Conservation (phyloP, 2,113 vertebrate species). For the Nestor notabilis region DNA sequence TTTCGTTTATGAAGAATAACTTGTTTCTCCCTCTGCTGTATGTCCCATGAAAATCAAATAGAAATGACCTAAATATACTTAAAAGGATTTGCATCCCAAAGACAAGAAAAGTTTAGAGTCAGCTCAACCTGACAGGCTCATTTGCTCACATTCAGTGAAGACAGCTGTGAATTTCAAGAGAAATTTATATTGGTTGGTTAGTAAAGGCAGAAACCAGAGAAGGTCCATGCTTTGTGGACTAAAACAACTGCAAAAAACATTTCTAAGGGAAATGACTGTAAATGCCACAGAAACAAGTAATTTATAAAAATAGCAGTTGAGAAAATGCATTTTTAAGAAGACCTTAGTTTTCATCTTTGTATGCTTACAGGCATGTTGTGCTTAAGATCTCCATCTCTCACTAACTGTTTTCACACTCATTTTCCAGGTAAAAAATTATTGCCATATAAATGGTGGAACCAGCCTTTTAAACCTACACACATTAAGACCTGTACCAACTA, state of each 20-base stretch:
- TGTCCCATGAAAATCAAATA: constrained; percentile 42
- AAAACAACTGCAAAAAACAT: constrained; percentile 8
- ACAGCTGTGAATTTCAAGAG: constrained; percentile 54
- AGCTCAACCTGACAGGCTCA: constrained; percentile 60
- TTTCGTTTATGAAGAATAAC: not conserved
- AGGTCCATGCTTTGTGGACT: not conserved
- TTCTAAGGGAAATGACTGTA: not conserved
- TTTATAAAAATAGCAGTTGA: not conserved
- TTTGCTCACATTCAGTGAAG: constrained; percentile 53
- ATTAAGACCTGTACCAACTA: not conserved
- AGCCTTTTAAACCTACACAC: not conserved
- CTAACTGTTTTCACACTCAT: not conserved
- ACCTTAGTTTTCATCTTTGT: not conserved
- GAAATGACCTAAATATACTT: constrained; percentile 58
- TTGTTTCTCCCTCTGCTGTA: not conserved
- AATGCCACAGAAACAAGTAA: not conserved
- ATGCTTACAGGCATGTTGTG: not conserved
- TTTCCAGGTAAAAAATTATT: not conserved
- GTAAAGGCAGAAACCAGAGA: constrained; percentile 12
- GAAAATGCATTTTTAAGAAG: not conserved
- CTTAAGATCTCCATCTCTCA: not conserved
- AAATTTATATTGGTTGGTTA: constrained; percentile 36
- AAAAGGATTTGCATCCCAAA: constrained; percentile 58
- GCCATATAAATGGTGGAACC: not conserved
- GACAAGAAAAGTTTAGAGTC: constrained; percentile 62